Evolutionary conservation across 2,888 invertebrate species (phyloP).

Genomic region (Choristoneura rosaceana): DNA sequence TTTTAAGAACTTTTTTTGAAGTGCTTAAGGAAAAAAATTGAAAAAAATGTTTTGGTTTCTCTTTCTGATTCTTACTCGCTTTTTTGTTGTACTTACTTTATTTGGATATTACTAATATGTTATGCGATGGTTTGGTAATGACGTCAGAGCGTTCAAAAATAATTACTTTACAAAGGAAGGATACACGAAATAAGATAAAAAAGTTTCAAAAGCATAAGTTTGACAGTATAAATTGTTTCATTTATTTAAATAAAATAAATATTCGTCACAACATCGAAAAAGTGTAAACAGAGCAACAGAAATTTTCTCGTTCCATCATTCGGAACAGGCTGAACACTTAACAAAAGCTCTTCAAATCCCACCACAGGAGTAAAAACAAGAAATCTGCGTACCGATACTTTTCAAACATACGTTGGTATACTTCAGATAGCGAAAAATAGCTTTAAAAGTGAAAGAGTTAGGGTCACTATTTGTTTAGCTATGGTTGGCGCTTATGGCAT

Average conservation of each 20-base stretch:
- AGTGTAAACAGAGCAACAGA: slow-evolving; percentile 49
- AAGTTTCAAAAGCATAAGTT: slow-evolving; percentile 9
- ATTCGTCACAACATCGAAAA: slow-evolving; percentile 35
- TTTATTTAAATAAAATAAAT: slow-evolving; percentile 35
- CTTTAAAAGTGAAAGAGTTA: slow-evolving; percentile 40
- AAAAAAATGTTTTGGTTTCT: too few relatives aligned
- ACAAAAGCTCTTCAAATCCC: slow-evolving; percentile 75
- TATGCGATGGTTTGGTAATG: too few relatives aligned
- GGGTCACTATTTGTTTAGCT: slow-evolving; percentile 42
- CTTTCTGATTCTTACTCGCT: too few relatives aligned
- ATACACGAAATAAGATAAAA: neutral
- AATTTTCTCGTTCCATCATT: slow-evolving; percentile 67
- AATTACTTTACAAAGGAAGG: too few relatives aligned
- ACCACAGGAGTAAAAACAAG: slow-evolving; percentile 75
- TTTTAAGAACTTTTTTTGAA: too few relatives aligned
- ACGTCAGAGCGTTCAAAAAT: too few relatives aligned
- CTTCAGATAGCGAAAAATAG: slow-evolving; percentile 43
- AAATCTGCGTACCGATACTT: slow-evolving; percentile 60
- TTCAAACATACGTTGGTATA: slow-evolving; percentile 54
- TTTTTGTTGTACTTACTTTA: too few relatives aligned
- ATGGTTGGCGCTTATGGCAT: slow-evolving; percentile 54
- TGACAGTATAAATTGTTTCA: slow-evolving; percentile 29
- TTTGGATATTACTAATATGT: too few relatives aligned
- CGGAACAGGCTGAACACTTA: slow-evolving; percentile 70
- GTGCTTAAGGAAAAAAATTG: too few relatives aligned